phyloP scores from a whole-genome alignment of 2,888 invertebrate species.

The Drosophila nigricruria region DNA sequence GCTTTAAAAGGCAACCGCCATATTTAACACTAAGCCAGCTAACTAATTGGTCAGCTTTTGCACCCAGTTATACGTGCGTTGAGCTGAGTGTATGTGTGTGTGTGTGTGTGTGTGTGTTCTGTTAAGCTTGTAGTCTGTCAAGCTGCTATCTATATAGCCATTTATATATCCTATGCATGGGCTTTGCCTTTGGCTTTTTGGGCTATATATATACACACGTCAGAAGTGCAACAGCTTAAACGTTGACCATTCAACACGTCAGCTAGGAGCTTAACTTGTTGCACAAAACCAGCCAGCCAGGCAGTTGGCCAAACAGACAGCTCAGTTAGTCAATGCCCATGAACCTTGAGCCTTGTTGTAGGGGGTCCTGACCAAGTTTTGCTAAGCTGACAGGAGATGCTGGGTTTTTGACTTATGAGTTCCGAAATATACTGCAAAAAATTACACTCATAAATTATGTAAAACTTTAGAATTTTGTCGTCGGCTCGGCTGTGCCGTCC shows the following conservation, averaged over 20 bases:
- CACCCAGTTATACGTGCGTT: slow-evolving; percentile 9
- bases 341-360: neutral
- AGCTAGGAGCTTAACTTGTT: slow-evolving; percentile 70
- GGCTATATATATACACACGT: slow-evolving; percentile 17
- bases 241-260: slow-evolving; percentile 69
- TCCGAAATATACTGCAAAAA: neutral
- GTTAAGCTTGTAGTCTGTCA: slow-evolving; percentile 31
- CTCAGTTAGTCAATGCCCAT: neutral
- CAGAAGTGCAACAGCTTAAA: slow-evolving; percentile 58
- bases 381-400: slow-evolving; percentile 33
- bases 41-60: slow-evolving; percentile 56
- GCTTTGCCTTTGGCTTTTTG: slow-evolving; percentile 41
- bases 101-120: slow-evolving; percentile 3
- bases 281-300: slow-evolving; percentile 35
- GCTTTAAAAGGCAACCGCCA: slow-evolving; percentile 36
- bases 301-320: slow-evolving; percentile 9
- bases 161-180: slow-evolving; percentile 34
- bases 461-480: slow-evolving; percentile 43
- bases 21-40: slow-evolving; percentile 40
- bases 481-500: neutral
- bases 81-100: neutral
- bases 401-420: slow-evolving; percentile 41
- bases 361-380: neutral
- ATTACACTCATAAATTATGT: slow-evolving; percentile 58
- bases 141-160: slow-evolving; percentile 29